phyloP scores from a whole-genome alignment of 1,140 invertebrate genomes.

The Drosophila seguyi region DNA sequence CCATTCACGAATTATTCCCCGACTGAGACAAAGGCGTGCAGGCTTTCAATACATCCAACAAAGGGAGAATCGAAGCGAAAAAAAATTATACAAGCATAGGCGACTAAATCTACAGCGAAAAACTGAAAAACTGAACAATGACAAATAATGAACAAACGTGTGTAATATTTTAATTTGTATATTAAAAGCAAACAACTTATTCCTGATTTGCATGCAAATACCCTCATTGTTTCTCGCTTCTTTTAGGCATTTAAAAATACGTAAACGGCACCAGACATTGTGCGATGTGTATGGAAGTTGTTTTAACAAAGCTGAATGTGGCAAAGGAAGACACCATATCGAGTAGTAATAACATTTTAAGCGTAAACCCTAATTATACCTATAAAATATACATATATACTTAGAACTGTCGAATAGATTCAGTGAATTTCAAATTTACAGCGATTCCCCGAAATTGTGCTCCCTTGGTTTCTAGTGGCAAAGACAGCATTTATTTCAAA shows the following conservation, averaged over 20 bases:
- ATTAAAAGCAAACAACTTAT: conserved; percentile 18
- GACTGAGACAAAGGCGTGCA: conserved; percentile 39
- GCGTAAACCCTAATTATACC: conserved; percentile 16
- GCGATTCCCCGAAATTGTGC: conserved; percentile 13
- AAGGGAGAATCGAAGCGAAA: conserved; percentile 22
- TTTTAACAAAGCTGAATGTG: conserved; percentile 41
- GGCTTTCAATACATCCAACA: conserved; percentile 23
- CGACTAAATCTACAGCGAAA: conserved; percentile 70
- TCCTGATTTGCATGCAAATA: conserved; percentile 8
- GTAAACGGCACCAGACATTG: conserved; percentile 31
- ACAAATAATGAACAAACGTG: conserved; percentile 77
- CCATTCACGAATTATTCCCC: conserved; percentile 36
- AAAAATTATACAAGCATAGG: conserved; percentile 56
- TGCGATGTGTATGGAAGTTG: conserved; percentile 36
- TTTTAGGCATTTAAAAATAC: conserved; percentile 53
- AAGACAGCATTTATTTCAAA: conserved; percentile 45
- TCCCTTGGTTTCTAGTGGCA: conserved; percentile 35
- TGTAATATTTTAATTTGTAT: conserved; percentile 60
- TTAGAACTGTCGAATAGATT: conserved; percentile 38
- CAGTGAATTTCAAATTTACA: conserved; percentile 47
- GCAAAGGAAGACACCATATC: conserved; percentile 71
- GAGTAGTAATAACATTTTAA: conserved; percentile 52
- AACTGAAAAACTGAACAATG: conserved; percentile 68
- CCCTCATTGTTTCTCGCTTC: conserved; percentile 28
- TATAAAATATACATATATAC: conserved; percentile 9